Evolutionary conservation across 2,888 invertebrate species (phyloP).

Genomic region (Xestia sexstrigata): DNA sequence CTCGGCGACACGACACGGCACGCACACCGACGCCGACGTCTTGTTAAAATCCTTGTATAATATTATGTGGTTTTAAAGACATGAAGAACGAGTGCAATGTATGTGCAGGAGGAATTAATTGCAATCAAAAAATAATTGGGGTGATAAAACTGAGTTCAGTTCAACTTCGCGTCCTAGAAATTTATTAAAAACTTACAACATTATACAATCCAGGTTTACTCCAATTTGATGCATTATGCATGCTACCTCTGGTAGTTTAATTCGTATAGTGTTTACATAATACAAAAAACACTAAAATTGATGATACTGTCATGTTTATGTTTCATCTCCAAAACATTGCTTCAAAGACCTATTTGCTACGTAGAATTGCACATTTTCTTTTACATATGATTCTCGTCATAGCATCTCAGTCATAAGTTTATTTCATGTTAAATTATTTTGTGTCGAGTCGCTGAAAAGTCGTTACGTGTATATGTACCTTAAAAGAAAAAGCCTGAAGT

Average conservation of each 20-base stretch:
- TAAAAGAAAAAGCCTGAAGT: slow-evolving; percentile 80
- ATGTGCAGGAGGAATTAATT: background rate
- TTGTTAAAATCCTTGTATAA: slow-evolving; percentile 59
- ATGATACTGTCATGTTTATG: background rate
- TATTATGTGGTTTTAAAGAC: slow-evolving; percentile 37
- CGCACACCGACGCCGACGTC: slow-evolving; percentile 51
- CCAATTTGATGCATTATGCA: background rate
- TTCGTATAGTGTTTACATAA: background rate
- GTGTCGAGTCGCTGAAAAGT: slow-evolving; percentile 63
- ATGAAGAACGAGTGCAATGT: slow-evolving; percentile 3
- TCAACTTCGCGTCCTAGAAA: background rate
- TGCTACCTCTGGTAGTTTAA: background rate
- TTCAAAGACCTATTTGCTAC: slow-evolving; percentile 1
- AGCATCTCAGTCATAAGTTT: slow-evolving; percentile 32
- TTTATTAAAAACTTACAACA: background rate
- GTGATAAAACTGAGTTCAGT: background rate
- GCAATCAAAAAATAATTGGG: background rate
- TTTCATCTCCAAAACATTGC: background rate
- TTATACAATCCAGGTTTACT: background rate
- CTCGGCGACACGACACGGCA: slow-evolving; percentile 66
- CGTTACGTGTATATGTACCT: slow-evolving; percentile 67
- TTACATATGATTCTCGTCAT: slow-evolving; percentile 1
- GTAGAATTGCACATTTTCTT: slow-evolving; percentile 30
- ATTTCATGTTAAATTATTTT: slow-evolving; percentile 52
- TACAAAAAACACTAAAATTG: background rate